Percentiles rank a stretch among this genome's conserved stretches.
phyloP scores from a whole-genome alignment of 1,140 invertebrate species.

The Mylabris phalerata region DNA sequence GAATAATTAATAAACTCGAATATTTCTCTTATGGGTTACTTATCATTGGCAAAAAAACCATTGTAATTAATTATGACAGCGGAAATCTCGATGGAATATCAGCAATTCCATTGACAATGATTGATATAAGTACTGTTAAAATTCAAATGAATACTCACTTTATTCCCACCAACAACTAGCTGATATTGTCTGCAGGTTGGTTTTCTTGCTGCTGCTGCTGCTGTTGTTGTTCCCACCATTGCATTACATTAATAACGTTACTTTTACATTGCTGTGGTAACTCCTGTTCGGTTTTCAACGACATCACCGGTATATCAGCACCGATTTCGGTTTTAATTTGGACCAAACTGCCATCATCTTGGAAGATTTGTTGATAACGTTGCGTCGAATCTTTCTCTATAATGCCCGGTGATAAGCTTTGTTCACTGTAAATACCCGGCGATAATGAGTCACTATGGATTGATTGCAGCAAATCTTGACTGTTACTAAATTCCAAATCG shows the following conservation, averaged over 20 bases:
- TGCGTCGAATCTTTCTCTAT: conserved; percentile 16
- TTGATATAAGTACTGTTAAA: too few species aligned
- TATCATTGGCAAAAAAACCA: too few species aligned
- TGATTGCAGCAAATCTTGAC: conserved; percentile 33
- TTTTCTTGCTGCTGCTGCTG: neutral
- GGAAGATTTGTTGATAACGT: conserved; percentile 31
- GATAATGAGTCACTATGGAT: conserved; percentile 34
- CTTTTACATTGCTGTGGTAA: conserved; percentile 40
- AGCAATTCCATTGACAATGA: too few species aligned
- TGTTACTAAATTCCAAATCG: conserved; percentile 26
- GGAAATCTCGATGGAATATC: too few species aligned
- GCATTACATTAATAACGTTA: conserved; percentile 44
- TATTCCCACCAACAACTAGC: too few species aligned
- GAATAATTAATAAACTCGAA: conserved; percentile 16
- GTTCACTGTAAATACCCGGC: conserved; percentile 36
- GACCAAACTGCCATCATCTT: conserved; percentile 18
- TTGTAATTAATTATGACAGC: too few species aligned
- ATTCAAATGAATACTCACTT: too few species aligned
- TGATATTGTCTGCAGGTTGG: too few species aligned
- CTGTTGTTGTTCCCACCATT: conserved; percentile 48
- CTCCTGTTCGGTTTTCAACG: conserved; percentile 30
- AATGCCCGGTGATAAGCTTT: conserved; percentile 33
- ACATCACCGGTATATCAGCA: conserved; percentile 31
- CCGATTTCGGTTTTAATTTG: conserved; percentile 25
- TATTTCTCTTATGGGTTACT: neutral